Percentiles rank a stretch among this genome's conserved stretches.
Evolutionary conservation across 2,113 vertebrate genomes (phyloP).

Genomic region (Morone chrysops): DNA sequence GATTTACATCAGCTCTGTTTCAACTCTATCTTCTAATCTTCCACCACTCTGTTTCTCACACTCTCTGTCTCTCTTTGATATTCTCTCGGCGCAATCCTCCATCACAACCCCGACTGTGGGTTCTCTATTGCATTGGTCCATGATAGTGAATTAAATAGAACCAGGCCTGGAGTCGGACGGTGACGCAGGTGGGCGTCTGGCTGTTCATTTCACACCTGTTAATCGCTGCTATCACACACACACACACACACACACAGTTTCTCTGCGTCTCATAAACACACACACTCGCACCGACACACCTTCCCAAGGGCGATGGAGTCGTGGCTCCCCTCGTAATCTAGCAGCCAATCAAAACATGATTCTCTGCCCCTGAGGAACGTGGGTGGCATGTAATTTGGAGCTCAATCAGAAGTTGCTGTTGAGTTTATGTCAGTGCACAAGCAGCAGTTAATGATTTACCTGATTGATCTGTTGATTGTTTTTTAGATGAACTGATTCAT

Average conservation of each 20-base stretch:
- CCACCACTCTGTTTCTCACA: neutral
- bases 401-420: slow-evolving; percentile 8
- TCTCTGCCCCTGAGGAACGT: slow-evolving; percentile 36
- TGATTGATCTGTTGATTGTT: neutral
- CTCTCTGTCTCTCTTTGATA: slow-evolving; percentile 1
- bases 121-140: slow-evolving; percentile 10
- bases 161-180: slow-evolving; percentile 37
- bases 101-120: neutral
- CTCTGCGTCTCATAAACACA: slow-evolving; percentile 24
- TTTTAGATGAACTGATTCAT: neutral
- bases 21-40: neutral
- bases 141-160: slow-evolving; percentile 23
- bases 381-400: slow-evolving; percentile 25
- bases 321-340: slow-evolving; percentile 37
- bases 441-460: neutral
- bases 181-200: slow-evolving; percentile 65
- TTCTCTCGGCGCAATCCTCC: neutral
- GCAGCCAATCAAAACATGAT: slow-evolving; percentile 56
- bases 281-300: slow-evolving; percentile 18
- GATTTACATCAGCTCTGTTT: neutral
- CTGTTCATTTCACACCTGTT: slow-evolving; percentile 75
- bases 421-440: neutral
- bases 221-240: slow-evolving; percentile 30
- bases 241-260: slow-evolving; percentile 9
- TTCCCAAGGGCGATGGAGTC: slow-evolving; percentile 53